Percentiles rank a stretch among this genome's conserved stretches.
phyloP scores from a whole-genome alignment of 2,797 vertebrate genomes.

The Etheostoma nigrum region DNA sequence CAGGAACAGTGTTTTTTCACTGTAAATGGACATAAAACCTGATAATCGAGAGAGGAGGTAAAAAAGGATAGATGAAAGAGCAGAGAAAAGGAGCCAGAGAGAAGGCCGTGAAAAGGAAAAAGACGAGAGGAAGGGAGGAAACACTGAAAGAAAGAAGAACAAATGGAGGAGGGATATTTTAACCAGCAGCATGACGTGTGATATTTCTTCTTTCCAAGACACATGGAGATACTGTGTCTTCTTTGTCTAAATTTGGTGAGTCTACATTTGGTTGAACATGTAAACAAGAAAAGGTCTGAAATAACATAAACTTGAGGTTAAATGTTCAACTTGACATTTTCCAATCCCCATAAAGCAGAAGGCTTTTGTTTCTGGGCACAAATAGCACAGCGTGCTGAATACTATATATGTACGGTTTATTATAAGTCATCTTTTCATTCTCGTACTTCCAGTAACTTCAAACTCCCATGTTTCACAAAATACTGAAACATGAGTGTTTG shows the following conservation, averaged over 20 bases:
- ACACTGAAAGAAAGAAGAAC: too few species aligned
- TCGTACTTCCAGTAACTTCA: neutral
- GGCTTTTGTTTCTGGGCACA: constrained; percentile 4
- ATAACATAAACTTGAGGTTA: neutral
- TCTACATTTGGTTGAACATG: neutral
- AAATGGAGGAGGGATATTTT: neutral
- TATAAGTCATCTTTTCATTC: neutral
- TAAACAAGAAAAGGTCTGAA: neutral
- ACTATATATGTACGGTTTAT: neutral
- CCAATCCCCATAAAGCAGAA: neutral
- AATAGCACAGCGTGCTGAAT: neutral
- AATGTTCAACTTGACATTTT: neutral
- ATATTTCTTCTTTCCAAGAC: constrained; percentile 29
- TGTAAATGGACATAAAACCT: constrained; percentile 10
- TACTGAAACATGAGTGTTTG: too few species aligned
- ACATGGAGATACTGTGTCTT: neutral
- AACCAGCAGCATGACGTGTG: constrained; percentile 9
- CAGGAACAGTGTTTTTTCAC: neutral
- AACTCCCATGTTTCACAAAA: neutral
- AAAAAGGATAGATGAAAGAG: neutral
- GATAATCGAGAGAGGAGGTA: neutral
- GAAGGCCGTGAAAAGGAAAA: neutral
- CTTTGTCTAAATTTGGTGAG: neutral
- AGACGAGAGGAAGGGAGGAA: neutral
- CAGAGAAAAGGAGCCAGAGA: neutral